Evolutionary conservation across 2,797 vertebrate genomes (phyloP).

Genomic region (Graptemys geographica): DNA sequence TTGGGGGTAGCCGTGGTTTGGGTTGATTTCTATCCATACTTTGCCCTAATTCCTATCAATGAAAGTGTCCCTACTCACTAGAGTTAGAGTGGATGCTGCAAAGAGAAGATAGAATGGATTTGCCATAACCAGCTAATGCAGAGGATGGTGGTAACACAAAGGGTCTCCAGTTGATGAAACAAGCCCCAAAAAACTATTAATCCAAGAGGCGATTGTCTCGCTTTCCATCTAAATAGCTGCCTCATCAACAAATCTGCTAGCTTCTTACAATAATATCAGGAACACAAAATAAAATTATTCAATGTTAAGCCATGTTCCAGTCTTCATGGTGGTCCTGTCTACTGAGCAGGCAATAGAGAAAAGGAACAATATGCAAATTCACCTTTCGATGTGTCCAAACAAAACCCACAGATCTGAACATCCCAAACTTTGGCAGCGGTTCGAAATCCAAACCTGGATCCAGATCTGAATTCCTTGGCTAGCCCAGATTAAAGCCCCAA

Average conservation of each 20-base stretch:
- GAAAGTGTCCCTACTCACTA: background rate
- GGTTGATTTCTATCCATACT: background rate
- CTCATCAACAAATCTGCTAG: background rate
- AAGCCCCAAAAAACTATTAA: background rate
- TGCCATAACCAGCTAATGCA: background rate
- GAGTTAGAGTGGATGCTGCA: background rate
- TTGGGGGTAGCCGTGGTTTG: background rate
- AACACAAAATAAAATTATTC: background rate
- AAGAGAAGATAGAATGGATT: background rate
- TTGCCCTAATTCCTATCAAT: background rate
- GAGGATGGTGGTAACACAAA: background rate
- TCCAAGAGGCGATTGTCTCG: background rate
- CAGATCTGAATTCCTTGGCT: background rate
- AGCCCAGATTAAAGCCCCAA: background rate
- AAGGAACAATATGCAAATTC: background rate
- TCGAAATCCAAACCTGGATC: background rate
- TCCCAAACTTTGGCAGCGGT: background rate
- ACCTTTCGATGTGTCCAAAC: background rate
- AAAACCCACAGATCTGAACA: background rate
- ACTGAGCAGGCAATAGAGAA: background rate
- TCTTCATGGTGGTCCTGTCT: background rate
- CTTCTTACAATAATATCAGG: background rate
- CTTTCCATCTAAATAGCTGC: background rate
- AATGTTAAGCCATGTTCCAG: background rate
- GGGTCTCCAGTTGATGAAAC: conserved; percentile 14